A percentile compares a stretch with the other conserved stretches of the same genome.
These are phyloP conservation scores for Cyprinodon tularosa DNA, from an alignment of 2,113 vertebrate genomes.

Conservation along the genomic window DNA sequence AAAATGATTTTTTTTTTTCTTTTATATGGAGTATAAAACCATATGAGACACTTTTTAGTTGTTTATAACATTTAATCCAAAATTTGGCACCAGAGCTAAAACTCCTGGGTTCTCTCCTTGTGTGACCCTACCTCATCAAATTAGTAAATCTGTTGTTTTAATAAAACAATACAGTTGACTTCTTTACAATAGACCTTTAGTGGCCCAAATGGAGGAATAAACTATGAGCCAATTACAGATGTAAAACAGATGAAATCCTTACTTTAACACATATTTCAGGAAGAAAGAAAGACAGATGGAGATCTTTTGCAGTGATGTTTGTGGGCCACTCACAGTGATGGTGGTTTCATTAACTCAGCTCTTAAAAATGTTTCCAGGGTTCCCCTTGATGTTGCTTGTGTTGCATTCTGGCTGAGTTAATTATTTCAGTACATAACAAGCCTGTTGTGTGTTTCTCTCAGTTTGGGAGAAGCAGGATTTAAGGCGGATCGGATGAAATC, in stretches of 20 bases:
- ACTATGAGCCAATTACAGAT: constrained; percentile 40
- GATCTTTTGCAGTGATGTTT: constrained; percentile 12
- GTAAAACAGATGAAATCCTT: constrained; percentile 38
- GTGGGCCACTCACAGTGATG: background rate
- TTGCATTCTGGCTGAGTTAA: constrained; percentile 32
- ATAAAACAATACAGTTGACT: constrained; percentile 54
- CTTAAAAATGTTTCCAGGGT: constrained; percentile 28
- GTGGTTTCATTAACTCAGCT: constrained; percentile 11
- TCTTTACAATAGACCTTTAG: constrained; percentile 40
- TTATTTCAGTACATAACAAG: constrained; percentile 37
- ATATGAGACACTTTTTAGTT: constrained; percentile 13
- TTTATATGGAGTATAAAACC: background rate
- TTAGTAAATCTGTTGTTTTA: constrained; percentile 42
- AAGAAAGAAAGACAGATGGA: constrained; percentile 2
- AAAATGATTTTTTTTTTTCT: background rate
- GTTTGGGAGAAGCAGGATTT: background rate
- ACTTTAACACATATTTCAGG: constrained; percentile 24
- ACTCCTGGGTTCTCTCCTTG: constrained; percentile 27
- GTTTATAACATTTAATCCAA: constrained; percentile 32
- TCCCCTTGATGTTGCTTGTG: constrained; percentile 28
- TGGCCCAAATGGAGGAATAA: constrained; percentile 25
- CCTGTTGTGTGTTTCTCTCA: constrained; percentile 13
- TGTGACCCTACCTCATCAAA: constrained; percentile 25
- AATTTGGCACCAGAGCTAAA: constrained; percentile 1
- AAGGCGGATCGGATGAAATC: background rate